phyloP scores from a whole-genome alignment of 1,140 invertebrate genomes.

The Riptortus pedestris region DNA sequence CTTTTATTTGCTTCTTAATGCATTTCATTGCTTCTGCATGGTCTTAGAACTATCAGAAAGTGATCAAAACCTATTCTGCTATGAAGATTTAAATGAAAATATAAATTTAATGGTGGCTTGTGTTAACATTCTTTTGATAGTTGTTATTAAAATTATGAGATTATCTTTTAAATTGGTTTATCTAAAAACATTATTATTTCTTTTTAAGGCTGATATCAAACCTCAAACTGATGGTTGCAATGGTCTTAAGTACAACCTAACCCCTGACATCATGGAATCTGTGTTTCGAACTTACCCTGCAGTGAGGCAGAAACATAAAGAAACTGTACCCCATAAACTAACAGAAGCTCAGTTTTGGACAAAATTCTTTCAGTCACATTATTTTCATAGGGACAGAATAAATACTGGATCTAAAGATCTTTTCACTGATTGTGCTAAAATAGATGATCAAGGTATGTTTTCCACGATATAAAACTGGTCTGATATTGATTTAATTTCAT shows the following conservation, averaged over 20 bases:
- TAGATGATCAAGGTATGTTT: constrained; percentile 67
- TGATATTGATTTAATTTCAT: not conserved
- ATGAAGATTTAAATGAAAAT: too few species aligned
- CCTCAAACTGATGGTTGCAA: constrained; percentile 95
- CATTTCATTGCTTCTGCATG: too few species aligned
- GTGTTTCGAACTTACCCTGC: constrained; percentile 99
- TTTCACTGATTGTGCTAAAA: constrained; percentile 93
- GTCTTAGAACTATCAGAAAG: too few species aligned
- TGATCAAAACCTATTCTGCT: too few species aligned
- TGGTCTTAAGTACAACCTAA: constrained; percentile 94
- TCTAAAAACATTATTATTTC: not conserved
- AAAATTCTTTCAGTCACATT: constrained; percentile 98
- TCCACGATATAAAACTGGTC: not conserved
- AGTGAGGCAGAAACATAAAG: constrained; percentile 91
- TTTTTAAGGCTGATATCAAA: constrained; percentile 73
- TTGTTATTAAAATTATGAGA: too few species aligned
- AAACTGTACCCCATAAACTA: constrained; percentile 92
- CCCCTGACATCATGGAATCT: constrained; percentile 90
- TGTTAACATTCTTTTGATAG: too few species aligned
- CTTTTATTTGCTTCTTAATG: too few species aligned
- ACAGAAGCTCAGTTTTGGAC: constrained; percentile 97
- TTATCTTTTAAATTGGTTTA: too few species aligned
- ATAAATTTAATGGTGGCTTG: too few species aligned
- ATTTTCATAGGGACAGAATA: constrained; percentile 95
- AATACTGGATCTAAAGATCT: constrained; percentile 75